Evolutionary conservation across 1,140 invertebrate genomes (phyloP).

Genomic region (Drosophila neocordata): DNA sequence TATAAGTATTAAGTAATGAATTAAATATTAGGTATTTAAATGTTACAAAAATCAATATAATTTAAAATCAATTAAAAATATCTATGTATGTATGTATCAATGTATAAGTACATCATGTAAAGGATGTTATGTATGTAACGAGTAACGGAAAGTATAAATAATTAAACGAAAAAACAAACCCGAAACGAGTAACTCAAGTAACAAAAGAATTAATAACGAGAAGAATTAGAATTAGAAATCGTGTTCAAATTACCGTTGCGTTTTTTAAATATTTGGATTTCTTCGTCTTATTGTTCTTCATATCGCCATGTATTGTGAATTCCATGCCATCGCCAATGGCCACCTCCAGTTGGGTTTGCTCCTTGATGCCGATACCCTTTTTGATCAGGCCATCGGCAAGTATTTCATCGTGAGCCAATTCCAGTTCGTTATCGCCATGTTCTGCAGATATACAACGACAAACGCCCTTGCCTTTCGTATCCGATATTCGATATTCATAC

Average conservation of each 20-base stretch:
- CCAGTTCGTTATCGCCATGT: conserved; percentile 85
- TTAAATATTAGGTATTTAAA: not conserved
- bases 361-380: conserved; percentile 93
- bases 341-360: conserved; percentile 94
- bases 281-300: conserved; percentile 88
- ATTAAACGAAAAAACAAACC: no score
- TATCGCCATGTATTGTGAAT: conserved; percentile 93
- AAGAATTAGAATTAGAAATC: conserved; percentile 16
- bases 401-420: conserved; percentile 88
- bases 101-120: not conserved
- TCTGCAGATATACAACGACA: conserved; percentile 87
- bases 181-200: not conserved
- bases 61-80: not conserved
- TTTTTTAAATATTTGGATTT: conserved; percentile 89
- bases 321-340: conserved; percentile 95
- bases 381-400: conserved; percentile 92
- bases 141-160: not conserved
- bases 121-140: not conserved
- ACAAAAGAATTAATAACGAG: not conserved
- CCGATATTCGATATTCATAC: conserved; percentile 56
- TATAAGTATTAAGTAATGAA: conserved; percentile 26
- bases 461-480: conserved; percentile 83
- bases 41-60: not conserved
- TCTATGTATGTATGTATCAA: conserved; percentile 11
- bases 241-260: conserved; percentile 85